phyloP scores from a whole-genome alignment of 2,888 invertebrate species.

The Drosophila melanosoma region DNA sequence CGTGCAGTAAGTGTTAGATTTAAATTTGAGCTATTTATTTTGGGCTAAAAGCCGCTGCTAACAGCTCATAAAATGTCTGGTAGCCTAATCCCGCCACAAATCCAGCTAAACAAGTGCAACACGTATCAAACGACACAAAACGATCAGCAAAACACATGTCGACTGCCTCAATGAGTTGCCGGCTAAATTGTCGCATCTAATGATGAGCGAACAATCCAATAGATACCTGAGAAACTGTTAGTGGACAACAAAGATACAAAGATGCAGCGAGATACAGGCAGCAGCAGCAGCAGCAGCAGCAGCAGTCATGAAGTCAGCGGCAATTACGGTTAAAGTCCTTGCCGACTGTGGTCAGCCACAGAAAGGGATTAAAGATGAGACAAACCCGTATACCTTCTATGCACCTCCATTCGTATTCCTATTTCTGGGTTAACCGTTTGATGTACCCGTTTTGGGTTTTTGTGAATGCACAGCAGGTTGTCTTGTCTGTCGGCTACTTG shows the following conservation, averaged over 20 bases:
- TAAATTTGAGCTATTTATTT: conserved; percentile 27
- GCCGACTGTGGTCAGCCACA: conserved; percentile 55
- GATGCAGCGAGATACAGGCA: conserved; percentile 3
- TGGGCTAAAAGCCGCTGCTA: background rate
- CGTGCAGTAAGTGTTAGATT: background rate
- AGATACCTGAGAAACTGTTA: conserved; percentile 4
- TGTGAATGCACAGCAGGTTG: conserved; percentile 65
- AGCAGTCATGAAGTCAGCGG: conserved; percentile 76
- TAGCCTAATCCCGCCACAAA: conserved; percentile 26
- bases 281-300: conserved; percentile 65
- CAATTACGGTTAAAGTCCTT: conserved; percentile 71
- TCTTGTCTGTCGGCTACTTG: conserved; percentile 13
- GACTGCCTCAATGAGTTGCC: conserved; percentile 40
- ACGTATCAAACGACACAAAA: conserved; percentile 4
- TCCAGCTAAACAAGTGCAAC: conserved; percentile 33
- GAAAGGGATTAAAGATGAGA: conserved; percentile 51
- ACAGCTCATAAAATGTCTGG: conserved; percentile 7
- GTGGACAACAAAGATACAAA: conserved; percentile 34
- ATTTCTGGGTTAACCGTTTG: conserved; percentile 53
- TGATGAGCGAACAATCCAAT: conserved; percentile 28
- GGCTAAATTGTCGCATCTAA: conserved; percentile 38
- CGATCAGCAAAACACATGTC: conserved; percentile 21
- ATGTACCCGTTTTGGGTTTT: conserved; percentile 46
- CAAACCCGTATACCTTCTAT: conserved; percentile 5
- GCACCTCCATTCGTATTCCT: background rate